These are phyloP conservation scores for Eristalis intricaria DNA, from an alignment of 2,888 invertebrate species.

Conservation along the genomic window DNA sequence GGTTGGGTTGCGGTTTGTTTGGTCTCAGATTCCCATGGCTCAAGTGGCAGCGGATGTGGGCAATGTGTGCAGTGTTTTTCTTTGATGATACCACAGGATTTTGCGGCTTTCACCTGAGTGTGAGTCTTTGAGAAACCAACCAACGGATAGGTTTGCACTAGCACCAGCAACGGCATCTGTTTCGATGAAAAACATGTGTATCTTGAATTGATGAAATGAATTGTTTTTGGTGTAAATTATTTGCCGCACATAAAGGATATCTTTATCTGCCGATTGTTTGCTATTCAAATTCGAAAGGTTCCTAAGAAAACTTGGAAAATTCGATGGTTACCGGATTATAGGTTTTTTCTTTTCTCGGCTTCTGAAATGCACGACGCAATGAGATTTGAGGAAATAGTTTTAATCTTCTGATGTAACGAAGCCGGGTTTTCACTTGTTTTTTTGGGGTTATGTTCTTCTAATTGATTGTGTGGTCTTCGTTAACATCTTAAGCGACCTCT, in stretches of 20 bases:
- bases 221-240: not conserved
- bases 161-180: not conserved
- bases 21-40: not conserved
- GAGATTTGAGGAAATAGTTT: not conserved
- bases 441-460: too few species aligned
- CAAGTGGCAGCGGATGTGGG: conserved; percentile 43
- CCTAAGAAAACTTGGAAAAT: not conserved
- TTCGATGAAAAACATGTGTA: not conserved
- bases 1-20: conserved; percentile 9
- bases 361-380: not conserved
- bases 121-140: conserved; percentile 7
- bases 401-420: too few species aligned
- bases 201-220: not conserved
- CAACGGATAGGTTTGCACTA: not conserved
- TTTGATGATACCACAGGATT: conserved; percentile 32
- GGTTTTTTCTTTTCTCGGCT: not conserved
- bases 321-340: not conserved
- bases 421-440: too few species aligned
- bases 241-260: not conserved
- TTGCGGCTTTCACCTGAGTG: conserved; percentile 39
- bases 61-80: conserved; percentile 59
- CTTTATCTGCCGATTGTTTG: not conserved
- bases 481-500: too few species aligned
- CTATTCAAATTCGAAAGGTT: not conserved
- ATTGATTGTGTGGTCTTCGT: too few species aligned